Percentiles rank a stretch among this genome's conserved stretches.
Evolutionary conservation across 2,113 vertebrate genomes (phyloP).

Genomic region (Cygnus atratus): DNA sequence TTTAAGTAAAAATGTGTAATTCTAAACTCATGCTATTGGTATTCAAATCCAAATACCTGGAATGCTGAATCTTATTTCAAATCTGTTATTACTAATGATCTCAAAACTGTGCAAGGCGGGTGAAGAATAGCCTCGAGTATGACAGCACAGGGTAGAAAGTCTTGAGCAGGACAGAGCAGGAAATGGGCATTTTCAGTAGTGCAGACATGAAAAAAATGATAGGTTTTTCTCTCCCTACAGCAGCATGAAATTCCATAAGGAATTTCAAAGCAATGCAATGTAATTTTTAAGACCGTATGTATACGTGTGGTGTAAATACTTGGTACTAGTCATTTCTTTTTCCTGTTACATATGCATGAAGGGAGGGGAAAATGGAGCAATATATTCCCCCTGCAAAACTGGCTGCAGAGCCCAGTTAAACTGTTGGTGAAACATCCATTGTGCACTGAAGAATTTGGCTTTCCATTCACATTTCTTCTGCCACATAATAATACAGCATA

Average conservation of each 20-base stretch:
- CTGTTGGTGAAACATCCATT: background rate
- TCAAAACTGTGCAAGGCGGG: background rate
- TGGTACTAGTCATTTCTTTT: background rate
- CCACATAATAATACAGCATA: background rate
- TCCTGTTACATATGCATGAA: background rate
- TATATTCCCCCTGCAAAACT: background rate
- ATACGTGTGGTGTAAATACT: background rate
- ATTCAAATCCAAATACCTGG: background rate
- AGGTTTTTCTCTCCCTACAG: background rate
- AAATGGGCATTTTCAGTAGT: background rate
- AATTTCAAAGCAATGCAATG: background rate
- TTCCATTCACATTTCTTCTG: background rate
- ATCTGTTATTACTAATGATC: background rate
- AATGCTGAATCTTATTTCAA: background rate
- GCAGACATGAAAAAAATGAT: background rate
- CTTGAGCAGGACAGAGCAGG: background rate
- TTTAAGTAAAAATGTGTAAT: background rate
- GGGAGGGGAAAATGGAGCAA: background rate
- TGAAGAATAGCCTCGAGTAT: background rate
- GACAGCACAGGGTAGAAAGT: background rate
- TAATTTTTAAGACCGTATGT: background rate
- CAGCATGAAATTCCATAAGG: background rate
- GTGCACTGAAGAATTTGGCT: background rate
- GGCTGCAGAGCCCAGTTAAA: background rate
- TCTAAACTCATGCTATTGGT: background rate